Percentiles rank a stretch among this genome's conserved stretches.
Evolutionary conservation across 2,113 vertebrate species (phyloP).

Genomic region (Actenoides lindsayi): DNA sequence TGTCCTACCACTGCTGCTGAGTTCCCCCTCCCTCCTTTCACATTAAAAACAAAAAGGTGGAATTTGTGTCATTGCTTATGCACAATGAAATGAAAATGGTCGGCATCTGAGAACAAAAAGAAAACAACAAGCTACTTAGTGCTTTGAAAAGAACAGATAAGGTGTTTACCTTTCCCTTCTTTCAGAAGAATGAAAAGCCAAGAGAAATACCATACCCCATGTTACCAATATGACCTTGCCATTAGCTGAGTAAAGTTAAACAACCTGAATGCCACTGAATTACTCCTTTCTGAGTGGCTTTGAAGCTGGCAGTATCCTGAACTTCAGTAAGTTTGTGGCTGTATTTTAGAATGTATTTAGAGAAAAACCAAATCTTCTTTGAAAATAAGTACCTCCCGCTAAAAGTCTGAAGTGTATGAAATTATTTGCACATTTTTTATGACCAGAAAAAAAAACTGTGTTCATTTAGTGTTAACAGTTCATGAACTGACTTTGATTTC

Average conservation of each 20-base stretch:
- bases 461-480: not conserved
- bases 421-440: not conserved
- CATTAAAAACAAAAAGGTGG: not conserved
- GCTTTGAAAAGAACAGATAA: not conserved
- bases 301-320: not conserved
- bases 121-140: not conserved
- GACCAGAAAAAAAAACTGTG: not conserved
- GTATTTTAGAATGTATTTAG: not conserved
- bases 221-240: not conserved
- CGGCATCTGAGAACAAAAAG: not conserved
- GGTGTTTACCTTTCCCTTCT: not conserved
- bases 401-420: not conserved
- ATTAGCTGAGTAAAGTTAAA: not conserved
- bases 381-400: not conserved
- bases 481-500: not conserved
- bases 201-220: not conserved
- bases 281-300: not conserved
- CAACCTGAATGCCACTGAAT: not conserved
- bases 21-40: not conserved
- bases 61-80: not conserved
- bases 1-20: not conserved
- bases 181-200: not conserved
- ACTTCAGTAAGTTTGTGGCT: not conserved
- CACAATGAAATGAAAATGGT: not conserved
- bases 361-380: not conserved